Conservation (phyloP, 2,888 invertebrate species). For the Spodoptera littoralis region DNA sequence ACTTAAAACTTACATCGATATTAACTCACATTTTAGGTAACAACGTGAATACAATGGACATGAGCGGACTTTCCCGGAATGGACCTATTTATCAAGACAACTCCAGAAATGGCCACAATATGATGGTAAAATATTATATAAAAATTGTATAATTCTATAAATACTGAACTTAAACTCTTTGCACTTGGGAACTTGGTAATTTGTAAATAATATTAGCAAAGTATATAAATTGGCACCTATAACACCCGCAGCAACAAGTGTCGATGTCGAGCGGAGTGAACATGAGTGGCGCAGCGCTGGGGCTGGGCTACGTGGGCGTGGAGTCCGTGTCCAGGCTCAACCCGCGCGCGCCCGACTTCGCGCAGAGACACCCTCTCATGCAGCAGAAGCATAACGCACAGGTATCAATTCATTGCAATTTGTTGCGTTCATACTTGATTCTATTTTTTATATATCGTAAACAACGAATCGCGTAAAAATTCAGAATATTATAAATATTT, state of each 20-base stretch:
- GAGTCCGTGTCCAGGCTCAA: constrained; percentile 84
- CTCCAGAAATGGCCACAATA: constrained; percentile 84
- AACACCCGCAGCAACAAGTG: constrained; percentile 63
- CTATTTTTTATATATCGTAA: too few species aligned
- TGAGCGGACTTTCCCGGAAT: constrained; percentile 81
- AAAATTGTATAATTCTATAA: too few species aligned
- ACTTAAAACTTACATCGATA: not conserved
- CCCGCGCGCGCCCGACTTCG: constrained; percentile 86
- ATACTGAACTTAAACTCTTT: too few species aligned
- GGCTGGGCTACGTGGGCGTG: constrained; percentile 72
- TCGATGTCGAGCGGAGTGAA: constrained; percentile 69
- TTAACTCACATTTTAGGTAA: constrained; percentile 68
- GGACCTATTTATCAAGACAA: constrained; percentile 86
- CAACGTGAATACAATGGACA: constrained; percentile 81
- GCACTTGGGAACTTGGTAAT: not conserved
- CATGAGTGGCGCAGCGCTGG: constrained; percentile 50
- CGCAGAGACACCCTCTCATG: constrained; percentile 79
- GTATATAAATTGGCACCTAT: not conserved
- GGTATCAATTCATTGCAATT: constrained; percentile 59
- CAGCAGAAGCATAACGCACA: constrained; percentile 77
- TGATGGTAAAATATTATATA: constrained; percentile 73
- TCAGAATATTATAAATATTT: too few species aligned
- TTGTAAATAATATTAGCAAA: too few species aligned
- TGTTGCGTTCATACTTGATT: too few species aligned
- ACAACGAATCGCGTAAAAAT: too few species aligned